Percentiles rank a stretch among this genome's conserved stretches.
Conservation (phyloP, 2,797 vertebrate genomes). For the Sebastes alutus region DNA sequence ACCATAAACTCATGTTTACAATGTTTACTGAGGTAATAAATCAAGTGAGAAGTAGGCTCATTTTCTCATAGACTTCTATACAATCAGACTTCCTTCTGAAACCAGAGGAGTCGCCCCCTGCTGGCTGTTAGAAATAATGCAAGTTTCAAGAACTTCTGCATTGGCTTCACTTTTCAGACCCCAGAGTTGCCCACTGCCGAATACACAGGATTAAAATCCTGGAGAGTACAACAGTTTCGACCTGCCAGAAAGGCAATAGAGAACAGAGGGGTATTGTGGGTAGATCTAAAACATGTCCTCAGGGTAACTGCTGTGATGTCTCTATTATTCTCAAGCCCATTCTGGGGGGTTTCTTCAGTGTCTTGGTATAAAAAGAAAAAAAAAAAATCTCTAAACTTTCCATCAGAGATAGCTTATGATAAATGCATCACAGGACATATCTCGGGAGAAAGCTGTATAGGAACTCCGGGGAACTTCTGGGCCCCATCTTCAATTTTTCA, state of each 20-base stretch:
- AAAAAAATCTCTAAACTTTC: neutral
- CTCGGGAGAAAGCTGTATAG: neutral
- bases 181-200: no score
- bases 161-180: no score
- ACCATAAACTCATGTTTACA: no score
- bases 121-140: no score
- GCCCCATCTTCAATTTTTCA: slow-evolving; percentile 37
- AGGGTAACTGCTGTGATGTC: neutral
- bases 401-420: slow-evolving; percentile 13
- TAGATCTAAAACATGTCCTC: neutral
- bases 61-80: no score
- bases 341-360: neutral
- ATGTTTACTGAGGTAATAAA: no score
- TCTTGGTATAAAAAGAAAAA: neutral
- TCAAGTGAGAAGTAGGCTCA: no score
- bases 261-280: neutral
- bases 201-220: neutral
- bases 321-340: slow-evolving; percentile 2
- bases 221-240: neutral
- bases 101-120: no score
- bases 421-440: slow-evolving; percentile 16
- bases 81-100: no score
- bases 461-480: neutral
- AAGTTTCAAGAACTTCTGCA: no score
- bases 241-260: neutral